phyloP scores from a whole-genome alignment of 2,888 invertebrate species.

The Embidobia sp. region DNA sequence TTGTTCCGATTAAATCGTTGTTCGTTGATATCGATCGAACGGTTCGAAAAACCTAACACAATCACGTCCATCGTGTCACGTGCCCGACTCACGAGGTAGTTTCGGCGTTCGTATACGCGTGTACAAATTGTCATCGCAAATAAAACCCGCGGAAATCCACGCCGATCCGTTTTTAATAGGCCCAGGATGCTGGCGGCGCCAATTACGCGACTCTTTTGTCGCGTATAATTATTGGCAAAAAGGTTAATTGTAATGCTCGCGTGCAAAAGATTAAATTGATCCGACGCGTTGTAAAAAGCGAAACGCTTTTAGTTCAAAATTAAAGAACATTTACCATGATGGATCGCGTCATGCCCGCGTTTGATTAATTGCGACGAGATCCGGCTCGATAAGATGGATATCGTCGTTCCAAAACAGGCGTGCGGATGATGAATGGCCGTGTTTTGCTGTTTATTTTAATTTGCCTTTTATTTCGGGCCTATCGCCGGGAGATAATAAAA shows the following conservation, averaged over 20 bases:
- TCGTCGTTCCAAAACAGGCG: slow-evolving; percentile 28
- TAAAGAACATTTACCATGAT: slow-evolving; percentile 49
- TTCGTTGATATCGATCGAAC: slow-evolving; percentile 44
- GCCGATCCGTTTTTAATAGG: slow-evolving; percentile 53
- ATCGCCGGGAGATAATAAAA: slow-evolving; percentile 11
- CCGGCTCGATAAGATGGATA: slow-evolving; percentile 36
- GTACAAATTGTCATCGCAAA: slow-evolving; percentile 57
- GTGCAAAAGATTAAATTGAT: slow-evolving; percentile 44
- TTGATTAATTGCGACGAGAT: slow-evolving; percentile 56
- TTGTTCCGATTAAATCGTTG: slow-evolving; percentile 41
- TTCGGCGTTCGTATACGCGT: slow-evolving; percentile 30
- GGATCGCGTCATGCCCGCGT: slow-evolving; percentile 30
- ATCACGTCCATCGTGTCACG: slow-evolving; percentile 50
- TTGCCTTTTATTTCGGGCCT: background rate
- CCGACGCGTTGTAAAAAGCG: slow-evolving; percentile 23
- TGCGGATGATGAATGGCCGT: slow-evolving; percentile 37
- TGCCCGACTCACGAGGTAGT: slow-evolving; percentile 37
- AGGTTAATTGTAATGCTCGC: slow-evolving; percentile 32
- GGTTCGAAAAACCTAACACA: slow-evolving; percentile 43
- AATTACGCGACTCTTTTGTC: slow-evolving; percentile 33
- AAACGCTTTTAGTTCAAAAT: slow-evolving; percentile 34
- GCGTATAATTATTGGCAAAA: slow-evolving; percentile 24
- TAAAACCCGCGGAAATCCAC: slow-evolving; percentile 51
- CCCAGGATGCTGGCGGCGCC: background rate
- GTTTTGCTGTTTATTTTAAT: slow-evolving; percentile 20